Evolutionary conservation across 2,113 vertebrate species (phyloP), one percentile per base, ranked within the genome.

Genomic region (Grammomys dolichurus): DNA sequence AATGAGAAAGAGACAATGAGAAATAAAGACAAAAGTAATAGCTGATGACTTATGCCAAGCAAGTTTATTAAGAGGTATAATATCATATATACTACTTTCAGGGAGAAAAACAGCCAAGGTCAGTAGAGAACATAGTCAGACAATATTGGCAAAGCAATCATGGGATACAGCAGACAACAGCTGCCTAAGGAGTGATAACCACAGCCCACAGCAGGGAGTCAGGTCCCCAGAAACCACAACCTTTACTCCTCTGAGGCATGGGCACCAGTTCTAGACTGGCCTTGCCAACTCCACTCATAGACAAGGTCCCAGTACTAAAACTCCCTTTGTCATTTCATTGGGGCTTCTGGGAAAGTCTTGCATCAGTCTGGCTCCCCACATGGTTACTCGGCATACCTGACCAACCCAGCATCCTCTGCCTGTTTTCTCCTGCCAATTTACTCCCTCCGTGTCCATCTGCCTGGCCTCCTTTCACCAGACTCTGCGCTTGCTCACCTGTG

Each of bases 131-230:
- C n/a, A 43, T 17, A 43, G 81, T 84, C n/a, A 43, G 81, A 84
- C 14, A 65, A 65, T 19, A 9, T 43, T 63, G n/a, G 58, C 14
- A 31, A 43, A 46, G 8, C 43, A 12, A 84, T 4, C 56, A 40
- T 13, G 54, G 80, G 76, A 33, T 48, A 77, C 26, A 48, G 31
- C 14, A 78, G 75, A 14, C 46, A 31, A 31, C 26, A 56, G 51
- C 22, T 26, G 7, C 56, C n/a, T 43, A 82, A 40, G 54, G 6
- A 60, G 22, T 60, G 54, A 82, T 26, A 84, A 40, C 56, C 80
- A 82, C n/a, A 43, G n/a, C 12, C 24, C 24, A 17, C 7, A 1
- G n/a, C 3, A 0, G 58, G 26, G 7, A 60, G 3, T 63, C 13
- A 3, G 24, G 24, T 40, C 56, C 13, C n/a, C 81, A 84, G 58